phyloP scores from a whole-genome alignment of 2,888 invertebrate genomes.

The Drosophila neotestacea region DNA sequence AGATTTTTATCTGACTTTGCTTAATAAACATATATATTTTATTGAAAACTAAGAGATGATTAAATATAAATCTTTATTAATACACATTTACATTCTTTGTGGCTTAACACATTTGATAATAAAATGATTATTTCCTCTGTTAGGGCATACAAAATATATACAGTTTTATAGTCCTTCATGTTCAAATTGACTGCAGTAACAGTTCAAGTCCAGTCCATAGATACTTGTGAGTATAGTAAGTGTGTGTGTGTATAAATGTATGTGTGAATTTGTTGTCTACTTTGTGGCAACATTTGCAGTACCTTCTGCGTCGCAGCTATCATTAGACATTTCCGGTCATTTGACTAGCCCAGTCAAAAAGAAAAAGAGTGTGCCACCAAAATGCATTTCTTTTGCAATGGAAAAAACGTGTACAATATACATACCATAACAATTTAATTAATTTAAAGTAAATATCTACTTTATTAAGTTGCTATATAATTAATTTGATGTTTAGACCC shows the following conservation, averaged over 20 bases:
- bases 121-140: not conserved
- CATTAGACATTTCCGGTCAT: conserved; percentile 69
- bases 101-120: not conserved
- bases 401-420: not conserved
- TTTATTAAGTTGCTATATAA: not conserved
- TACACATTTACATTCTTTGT: not conserved
- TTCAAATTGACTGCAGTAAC: conserved; percentile 45
- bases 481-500: not conserved
- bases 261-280: conserved; percentile 8
- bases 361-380: conserved; percentile 1
- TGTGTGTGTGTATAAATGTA: conserved; percentile 2
- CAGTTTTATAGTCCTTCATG: conserved; percentile 17
- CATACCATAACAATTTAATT: not conserved
- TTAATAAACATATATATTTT: not conserved
- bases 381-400: not conserved
- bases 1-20: not conserved
- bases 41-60: too few species aligned
- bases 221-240: conserved; percentile 9
- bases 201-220: conserved; percentile 13
- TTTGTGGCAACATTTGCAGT: conserved; percentile 40
- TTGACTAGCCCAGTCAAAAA: conserved; percentile 30
- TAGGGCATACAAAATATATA: not conserved
- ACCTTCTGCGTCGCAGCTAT: conserved; percentile 38
- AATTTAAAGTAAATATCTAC: not conserved
- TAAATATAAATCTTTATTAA: too few species aligned